These are phyloP conservation scores for Tetheella fluctuosa DNA, from an alignment of 2,888 invertebrate genomes.

Conservation along the genomic window DNA sequence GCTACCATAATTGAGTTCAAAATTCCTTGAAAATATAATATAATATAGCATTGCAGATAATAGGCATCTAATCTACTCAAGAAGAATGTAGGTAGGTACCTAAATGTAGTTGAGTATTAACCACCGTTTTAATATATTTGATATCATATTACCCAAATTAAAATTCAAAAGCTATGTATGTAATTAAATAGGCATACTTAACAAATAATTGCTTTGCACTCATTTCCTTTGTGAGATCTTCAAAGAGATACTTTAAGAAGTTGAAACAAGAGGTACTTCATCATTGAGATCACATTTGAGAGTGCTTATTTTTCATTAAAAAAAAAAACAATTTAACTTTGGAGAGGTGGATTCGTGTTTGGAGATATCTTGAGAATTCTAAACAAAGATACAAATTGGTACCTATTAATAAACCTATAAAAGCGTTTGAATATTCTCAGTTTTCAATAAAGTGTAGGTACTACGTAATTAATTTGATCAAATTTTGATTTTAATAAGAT, in stretches of 20 bases:
- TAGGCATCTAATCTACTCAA: no score
- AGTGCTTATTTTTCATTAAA: conserved; percentile 1
- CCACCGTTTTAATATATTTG: no score
- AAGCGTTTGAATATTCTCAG: no score
- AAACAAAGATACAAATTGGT: not conserved
- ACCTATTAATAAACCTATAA: no score
- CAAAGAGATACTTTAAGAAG: conserved; percentile 1
- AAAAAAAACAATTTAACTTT: conserved; percentile 1
- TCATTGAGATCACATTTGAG: conserved; percentile 8
- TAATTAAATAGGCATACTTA: not conserved
- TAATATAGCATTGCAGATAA: no score
- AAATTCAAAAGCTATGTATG: not conserved
- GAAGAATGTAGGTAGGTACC: no score
- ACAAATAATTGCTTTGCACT: conserved; percentile 1
- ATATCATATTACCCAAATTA: not conserved
- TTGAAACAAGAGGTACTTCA: not conserved
- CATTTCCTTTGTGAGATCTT: not conserved
- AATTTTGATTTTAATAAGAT: no score
- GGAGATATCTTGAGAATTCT: not conserved
- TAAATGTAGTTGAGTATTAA: no score
- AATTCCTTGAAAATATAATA: no score
- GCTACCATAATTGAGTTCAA: no score
- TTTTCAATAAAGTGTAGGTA: no score
- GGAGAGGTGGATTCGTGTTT: not conserved
- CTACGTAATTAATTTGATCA: no score